Conservation (phyloP, 2,888 invertebrate genomes). For the Lithosia quadra region DNA sequence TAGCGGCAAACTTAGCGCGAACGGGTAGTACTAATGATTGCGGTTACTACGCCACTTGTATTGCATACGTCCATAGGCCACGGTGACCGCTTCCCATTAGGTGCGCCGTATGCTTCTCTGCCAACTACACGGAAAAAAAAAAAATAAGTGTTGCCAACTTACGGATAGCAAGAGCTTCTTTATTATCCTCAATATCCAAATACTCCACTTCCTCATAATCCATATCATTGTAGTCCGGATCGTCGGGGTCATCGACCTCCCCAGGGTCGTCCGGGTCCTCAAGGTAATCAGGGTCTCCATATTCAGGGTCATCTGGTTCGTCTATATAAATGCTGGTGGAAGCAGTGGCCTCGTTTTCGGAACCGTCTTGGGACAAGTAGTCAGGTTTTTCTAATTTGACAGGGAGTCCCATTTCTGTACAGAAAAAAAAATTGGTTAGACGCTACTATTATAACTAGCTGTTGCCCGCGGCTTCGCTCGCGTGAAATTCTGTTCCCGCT, state of each 20-base stretch:
- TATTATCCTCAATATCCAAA: conserved; percentile 53
- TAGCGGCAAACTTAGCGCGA: too few species aligned
- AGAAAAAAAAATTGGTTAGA: background rate
- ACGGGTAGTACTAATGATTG: too few species aligned
- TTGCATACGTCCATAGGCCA: too few species aligned
- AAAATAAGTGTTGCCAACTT: conserved; percentile 13
- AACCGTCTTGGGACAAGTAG: background rate
- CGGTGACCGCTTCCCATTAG: too few species aligned
- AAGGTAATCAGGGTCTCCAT: background rate
- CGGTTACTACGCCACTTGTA: too few species aligned
- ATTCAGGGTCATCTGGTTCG: conserved; percentile 5
- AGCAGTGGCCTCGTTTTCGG: background rate
- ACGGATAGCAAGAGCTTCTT: conserved; percentile 27
- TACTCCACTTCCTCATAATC: conserved; percentile 58
- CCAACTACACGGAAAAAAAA: background rate
- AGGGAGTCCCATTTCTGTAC: background rate
- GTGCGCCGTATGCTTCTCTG: too few species aligned
- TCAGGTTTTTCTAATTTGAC: conserved; percentile 10
- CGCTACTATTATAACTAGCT: too few species aligned
- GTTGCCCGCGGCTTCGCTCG: too few species aligned
- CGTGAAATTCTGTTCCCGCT: too few species aligned
- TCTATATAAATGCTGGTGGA: conserved; percentile 7
- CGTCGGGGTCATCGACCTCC: conserved; percentile 7
- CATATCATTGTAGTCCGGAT: conserved; percentile 21
- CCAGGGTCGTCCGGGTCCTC: background rate